Evolutionary conservation across 2,888 invertebrate species (phyloP), one percentile per base, ranked within the genome.

Genomic region (Stenolophus ochropezus): DNA sequence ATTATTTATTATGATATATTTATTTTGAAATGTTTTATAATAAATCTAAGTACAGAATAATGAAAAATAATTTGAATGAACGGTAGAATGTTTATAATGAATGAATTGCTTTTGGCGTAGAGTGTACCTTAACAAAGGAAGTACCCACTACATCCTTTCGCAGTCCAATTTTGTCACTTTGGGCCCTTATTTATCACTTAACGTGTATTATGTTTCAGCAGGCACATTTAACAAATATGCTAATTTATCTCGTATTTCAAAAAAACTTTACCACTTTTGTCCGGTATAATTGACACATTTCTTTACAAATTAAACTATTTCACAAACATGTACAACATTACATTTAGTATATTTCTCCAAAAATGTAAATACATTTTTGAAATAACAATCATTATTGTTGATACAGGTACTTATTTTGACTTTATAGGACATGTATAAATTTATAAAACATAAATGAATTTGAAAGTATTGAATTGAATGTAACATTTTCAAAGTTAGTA

Each of bases 101-200:
- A 14, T n/a, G 47, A 47, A 20, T 21, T 20, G 8, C 4, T 80
- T 81, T 25, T 81, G 20, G 27, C 23, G 33, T 6, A 14, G 81
- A 81, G 74, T 81, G 75, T 81, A 81, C 81, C 49, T 56, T 74
- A 61, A 81, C 18, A 47, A 65, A 81, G 81, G 81, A 81, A 71
- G 81, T 81, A 71, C 81, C 81, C 81, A 81, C 81, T 81, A 81
- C 81, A 81, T 81, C 81, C 81, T 81, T 81, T 81, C 25, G 65
- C 81, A 75, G 81, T 74, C 74, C 51, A 81, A 81, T 81, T 81
- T 81, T 65, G 81, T 81, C 81, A 81, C 61, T 74, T 81, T 81
- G 81, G 75, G 81, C 75, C 81, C 81, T 81, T 75, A 51, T 81
- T 81, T 81, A 81, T 74, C 75, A 75, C 75, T 81, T 81, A 81